Base-by-base conservation (phyloP, 2,888 invertebrate genomes). In the Cancer borealis region DNA sequence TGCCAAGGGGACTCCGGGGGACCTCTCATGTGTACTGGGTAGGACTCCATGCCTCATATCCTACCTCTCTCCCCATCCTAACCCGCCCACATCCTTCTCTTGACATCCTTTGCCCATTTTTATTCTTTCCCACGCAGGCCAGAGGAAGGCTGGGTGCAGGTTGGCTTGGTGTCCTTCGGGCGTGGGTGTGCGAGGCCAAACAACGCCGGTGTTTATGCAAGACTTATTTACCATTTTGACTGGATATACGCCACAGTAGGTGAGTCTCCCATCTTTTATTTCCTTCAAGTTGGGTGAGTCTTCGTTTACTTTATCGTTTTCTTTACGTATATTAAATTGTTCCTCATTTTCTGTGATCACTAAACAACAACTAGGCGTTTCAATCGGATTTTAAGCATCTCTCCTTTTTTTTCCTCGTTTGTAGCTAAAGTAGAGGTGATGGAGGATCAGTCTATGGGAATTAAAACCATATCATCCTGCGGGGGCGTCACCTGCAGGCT, bases 1-100 rank as follows among this genome's bases (percentile, higher is more conserved):
- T 94, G 93, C 26, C 88, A 92, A 26, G 93, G 93, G 14, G 93
- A 94, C n/a, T 92, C 92, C 12, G 93, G 93, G 5, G 93, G 93
- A 47, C 93, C 93, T 30, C 26, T 94, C 39, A 92, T 94, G 92
- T 94, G 93, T n/a, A 60, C 54, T 26, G 88, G 66, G 93, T 93
- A 88, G 88, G 84, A 73, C 54, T 54, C 54, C 54, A 12, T 54
- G 10, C 54, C 54, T 54, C 54, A 54, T 54, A 8, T 39, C 54
- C 54, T 54, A 12, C 54, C 54, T 54, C 30, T 17, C 46, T 17
- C 3, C 8, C 39, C 39, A 26, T 6, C 26, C 73, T 21, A 21
- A 73, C 84, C 21, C 84, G n/a, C 84, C 2, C 26, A 8, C n/a
- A 1, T 3, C 21, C 84, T 84, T 2, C 90, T 90, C 60, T 60